Evolutionary conservation across 1,140 invertebrate species (phyloP).

Genomic region (Hestina assimilis): DNA sequence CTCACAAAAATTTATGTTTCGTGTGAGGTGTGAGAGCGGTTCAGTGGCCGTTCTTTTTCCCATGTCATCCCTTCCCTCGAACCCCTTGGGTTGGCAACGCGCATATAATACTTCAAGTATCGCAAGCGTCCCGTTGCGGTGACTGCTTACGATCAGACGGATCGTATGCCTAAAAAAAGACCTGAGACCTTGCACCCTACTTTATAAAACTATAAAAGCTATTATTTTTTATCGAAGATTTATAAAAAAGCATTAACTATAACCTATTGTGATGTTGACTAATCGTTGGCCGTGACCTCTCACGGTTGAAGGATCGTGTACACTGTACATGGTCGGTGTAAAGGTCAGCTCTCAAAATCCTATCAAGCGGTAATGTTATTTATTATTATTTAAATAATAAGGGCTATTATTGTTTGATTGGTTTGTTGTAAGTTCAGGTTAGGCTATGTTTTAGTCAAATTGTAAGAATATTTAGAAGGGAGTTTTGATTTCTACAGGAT

Average conservation of each 20-base stretch:
- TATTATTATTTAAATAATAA: neutral
- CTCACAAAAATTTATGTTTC: too few relatives aligned
- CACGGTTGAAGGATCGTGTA: slow-evolving; percentile 11
- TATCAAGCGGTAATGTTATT: slow-evolving; percentile 4
- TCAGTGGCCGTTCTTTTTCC: too few relatives aligned
- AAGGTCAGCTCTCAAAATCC: slow-evolving; percentile 11
- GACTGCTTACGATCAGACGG: neutral
- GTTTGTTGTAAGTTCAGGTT: neutral
- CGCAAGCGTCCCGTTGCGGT: neutral
- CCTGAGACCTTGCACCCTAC: neutral
- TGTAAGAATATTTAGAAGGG: too few relatives aligned
- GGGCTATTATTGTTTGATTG: neutral
- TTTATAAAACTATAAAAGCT: neutral
- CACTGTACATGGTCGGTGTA: neutral
- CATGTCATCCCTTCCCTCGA: too few relatives aligned
- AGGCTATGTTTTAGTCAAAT: neutral
- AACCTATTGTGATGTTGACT: slow-evolving; percentile 10
- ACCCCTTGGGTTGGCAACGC: too few relatives aligned
- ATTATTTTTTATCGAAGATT: neutral
- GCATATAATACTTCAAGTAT: neutral
- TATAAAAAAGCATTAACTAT: neutral
- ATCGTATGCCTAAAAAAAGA: neutral
- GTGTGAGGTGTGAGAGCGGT: too few relatives aligned
- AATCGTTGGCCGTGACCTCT: slow-evolving; percentile 14
- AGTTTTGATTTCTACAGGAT: too few relatives aligned